Conservation (phyloP, 2,113 vertebrate genomes). For the Aegotheles bennettii region DNA sequence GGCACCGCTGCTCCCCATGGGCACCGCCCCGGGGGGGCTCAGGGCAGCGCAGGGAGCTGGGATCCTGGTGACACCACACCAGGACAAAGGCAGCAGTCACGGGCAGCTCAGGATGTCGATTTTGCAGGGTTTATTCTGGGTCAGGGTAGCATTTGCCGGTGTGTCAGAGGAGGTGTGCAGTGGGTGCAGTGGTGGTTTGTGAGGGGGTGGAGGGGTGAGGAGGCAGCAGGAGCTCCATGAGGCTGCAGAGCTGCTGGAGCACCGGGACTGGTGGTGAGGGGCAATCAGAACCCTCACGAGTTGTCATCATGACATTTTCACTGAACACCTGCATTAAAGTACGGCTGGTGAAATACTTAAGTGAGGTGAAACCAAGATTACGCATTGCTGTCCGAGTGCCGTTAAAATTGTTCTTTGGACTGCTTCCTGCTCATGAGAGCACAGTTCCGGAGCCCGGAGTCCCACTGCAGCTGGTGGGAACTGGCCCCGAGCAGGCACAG, state of each 20-base stretch:
- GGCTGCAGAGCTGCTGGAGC: not conserved
- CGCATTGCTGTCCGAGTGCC: not conserved
- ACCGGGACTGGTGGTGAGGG: not conserved
- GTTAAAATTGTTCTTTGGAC: not conserved
- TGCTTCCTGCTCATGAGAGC: not conserved
- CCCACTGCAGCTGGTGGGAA: not conserved
- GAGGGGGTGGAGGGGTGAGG: constrained; percentile 18
- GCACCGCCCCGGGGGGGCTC: too few relatives aligned
- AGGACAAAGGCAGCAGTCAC: not conserved
- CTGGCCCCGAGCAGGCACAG: not conserved
- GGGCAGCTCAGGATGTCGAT: not conserved
- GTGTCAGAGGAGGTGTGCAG: constrained; percentile 37
- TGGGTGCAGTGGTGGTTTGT: too few relatives aligned
- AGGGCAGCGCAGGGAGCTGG: too few relatives aligned
- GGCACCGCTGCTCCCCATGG: too few relatives aligned
- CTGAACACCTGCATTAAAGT: not conserved
- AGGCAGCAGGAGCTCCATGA: constrained; percentile 26
- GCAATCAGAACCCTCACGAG: not conserved
- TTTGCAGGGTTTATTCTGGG: not conserved
- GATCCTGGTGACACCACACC: too few relatives aligned
- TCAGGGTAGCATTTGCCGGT: not conserved
- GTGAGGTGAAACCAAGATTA: not conserved
- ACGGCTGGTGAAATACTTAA: not conserved
- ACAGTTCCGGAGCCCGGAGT: not conserved
- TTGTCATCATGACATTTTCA: not conserved